Percentiles rank a stretch among this genome's conserved stretches.
phyloP scores from a whole-genome alignment of 2,797 vertebrate genomes.

The Darevskia nairensis region DNA sequence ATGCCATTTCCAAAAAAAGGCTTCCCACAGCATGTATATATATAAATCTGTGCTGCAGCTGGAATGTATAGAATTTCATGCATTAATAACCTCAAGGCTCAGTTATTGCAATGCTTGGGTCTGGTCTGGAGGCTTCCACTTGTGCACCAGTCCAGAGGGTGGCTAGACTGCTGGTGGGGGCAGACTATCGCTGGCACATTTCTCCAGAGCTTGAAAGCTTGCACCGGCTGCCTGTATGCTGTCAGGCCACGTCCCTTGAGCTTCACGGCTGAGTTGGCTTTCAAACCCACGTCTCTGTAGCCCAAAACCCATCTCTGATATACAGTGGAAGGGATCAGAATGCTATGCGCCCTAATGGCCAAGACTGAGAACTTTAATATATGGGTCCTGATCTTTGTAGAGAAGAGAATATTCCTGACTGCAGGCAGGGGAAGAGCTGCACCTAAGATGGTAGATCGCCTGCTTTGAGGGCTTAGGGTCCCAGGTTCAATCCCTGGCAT shows the following conservation, averaged over 20 bases:
- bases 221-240: too few relatives aligned
- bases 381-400: background rate
- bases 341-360: background rate
- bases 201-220: too few relatives aligned
- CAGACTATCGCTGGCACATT: too few relatives aligned
- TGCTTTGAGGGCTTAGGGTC: background rate
- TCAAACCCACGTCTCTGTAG: background rate
- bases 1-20: background rate
- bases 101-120: too few relatives aligned
- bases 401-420: background rate
- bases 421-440: background rate
- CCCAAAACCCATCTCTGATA: background rate
- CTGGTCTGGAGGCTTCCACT: too few relatives aligned
- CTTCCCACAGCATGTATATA: background rate
- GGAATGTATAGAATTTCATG: background rate
- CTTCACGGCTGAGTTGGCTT: background rate
- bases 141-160: too few relatives aligned
- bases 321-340: background rate
- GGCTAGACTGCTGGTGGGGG: too few relatives aligned
- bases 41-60: background rate
- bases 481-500: background rate
- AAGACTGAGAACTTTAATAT: background rate
- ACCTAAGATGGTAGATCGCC: background rate
- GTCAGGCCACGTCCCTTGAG: too few relatives aligned
- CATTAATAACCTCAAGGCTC: too few relatives aligned